Base-by-base conservation (phyloP, 2,113 vertebrate genomes). In the Cavia porcellus region DNA sequence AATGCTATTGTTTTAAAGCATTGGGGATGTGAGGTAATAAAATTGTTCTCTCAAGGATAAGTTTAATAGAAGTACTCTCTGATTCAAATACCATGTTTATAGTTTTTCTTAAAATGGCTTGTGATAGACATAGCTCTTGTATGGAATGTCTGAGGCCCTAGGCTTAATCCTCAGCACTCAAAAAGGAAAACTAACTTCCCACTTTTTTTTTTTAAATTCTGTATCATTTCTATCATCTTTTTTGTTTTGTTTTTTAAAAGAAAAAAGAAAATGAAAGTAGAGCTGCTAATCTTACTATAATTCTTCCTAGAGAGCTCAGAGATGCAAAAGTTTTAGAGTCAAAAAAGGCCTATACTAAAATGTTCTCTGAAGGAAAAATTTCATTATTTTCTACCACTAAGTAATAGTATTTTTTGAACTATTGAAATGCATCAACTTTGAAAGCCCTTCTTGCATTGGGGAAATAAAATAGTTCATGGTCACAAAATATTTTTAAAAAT, bases 1-100 rank as follows among this genome's bases (percentile, higher is more conserved):
- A 62, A 96, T 92, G 47, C 22, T 95, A 75, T 72, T 85, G 83
- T 22, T 94, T 95, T 50, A 95, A 72, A 92, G 11, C 64, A 85
- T 55, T 79, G n/a, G 32, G 7, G 25, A 68, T 45, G 35, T 28
- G 9, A 0, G 11, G 89, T 83, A 81, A 90, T 35, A 35, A 74
- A 82, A 5, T 62, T 86, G 84, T 75, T 93, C 50, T 10, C 14
- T 93, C 28, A 85, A 90, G 14, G 32, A 57, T 0, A 90, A 32
- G 82, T 96, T 92, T 47, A 92, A 96, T 42, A 84, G 13, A 92
- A 75, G 30, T 35, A 59, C 15, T 89, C 24, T 61, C 24, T 89
- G 38, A 82, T 47, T 66, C 32, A 24, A 88, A 95, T 92, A 80
- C 19, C 74, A 81, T 8, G 83, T 72, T 14, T 47, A 12, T 62